A percentile compares a stretch with the other conserved stretches of the same genome.
phyloP scores from a whole-genome alignment of 2,113 vertebrate species.

The Rhodinocichla rosea region DNA sequence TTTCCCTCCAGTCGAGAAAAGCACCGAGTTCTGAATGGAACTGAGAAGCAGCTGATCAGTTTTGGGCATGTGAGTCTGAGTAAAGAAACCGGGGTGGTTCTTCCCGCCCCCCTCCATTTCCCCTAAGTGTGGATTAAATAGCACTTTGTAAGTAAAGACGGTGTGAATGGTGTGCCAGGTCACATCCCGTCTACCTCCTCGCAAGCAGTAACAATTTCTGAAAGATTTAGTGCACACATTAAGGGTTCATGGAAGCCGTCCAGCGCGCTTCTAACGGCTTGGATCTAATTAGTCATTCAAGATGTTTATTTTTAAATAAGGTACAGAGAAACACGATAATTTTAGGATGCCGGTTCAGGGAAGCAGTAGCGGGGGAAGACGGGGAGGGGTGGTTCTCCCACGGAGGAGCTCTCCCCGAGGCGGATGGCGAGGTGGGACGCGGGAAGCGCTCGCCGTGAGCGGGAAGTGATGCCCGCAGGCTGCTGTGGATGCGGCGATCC shows the following conservation, averaged over 20 bases:
- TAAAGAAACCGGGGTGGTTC: neutral
- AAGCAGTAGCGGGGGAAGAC: too few species aligned
- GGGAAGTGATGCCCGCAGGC: neutral
- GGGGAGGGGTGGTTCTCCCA: neutral
- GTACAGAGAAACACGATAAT: neutral
- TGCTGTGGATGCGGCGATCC: neutral
- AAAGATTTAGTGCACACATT: neutral
- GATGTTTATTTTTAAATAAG: neutral
- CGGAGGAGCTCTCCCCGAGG: neutral
- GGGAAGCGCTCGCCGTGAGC: neutral
- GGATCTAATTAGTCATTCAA: neutral
- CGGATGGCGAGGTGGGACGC: neutral
- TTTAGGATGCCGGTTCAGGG: neutral
- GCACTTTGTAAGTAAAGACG: neutral
- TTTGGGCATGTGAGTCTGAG: neutral
- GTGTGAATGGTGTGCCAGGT: neutral
- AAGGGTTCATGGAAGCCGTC: neutral
- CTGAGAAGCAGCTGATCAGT: neutral
- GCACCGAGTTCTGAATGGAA: neutral
- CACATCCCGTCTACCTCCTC: neutral
- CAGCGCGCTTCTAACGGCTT: neutral
- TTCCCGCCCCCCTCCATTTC: neutral
- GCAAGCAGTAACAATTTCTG: neutral
- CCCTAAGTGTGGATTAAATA: neutral
- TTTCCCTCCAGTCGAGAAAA: neutral